Conservation (phyloP, 1,140 invertebrate genomes). For the Calycopis cecrops region DNA sequence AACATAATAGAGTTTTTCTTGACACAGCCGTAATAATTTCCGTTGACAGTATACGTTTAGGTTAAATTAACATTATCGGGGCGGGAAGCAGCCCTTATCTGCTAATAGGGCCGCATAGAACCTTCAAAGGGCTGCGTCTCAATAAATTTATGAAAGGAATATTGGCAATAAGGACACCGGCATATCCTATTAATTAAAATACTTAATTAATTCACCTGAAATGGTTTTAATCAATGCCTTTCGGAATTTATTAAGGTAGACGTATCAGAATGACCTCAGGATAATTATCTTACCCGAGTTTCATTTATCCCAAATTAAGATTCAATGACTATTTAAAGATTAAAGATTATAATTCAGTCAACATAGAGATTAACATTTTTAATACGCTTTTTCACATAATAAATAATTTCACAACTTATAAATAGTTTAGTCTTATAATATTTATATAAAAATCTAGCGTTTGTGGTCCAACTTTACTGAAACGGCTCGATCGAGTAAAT, state of each 20-base stretch:
- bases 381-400: too few species aligned
- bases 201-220: slow-evolving; percentile 74
- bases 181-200: slow-evolving; percentile 73
- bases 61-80: slow-evolving; percentile 33
- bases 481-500: neutral
- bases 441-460: too few species aligned
- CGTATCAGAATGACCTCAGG: slow-evolving; percentile 33
- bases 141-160: slow-evolving; percentile 74
- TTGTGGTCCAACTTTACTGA: too few species aligned
- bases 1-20: neutral
- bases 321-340: too few species aligned
- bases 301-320: slow-evolving; percentile 1
- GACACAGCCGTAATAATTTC: slow-evolving; percentile 2
- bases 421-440: too few species aligned
- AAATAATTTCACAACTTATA: too few species aligned
- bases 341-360: neutral
- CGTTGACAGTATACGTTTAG: slow-evolving; percentile 20
- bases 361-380: neutral
- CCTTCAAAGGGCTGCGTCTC: slow-evolving; percentile 63
- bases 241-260: slow-evolving; percentile 65
- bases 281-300: slow-evolving; percentile 26
- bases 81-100: slow-evolving; percentile 42
- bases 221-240: slow-evolving; percentile 72
- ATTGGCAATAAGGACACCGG: slow-evolving; percentile 70
- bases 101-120: slow-evolving; percentile 35